Percentiles rank a stretch among this genome's conserved stretches.
phyloP scores from a whole-genome alignment of 1,140 invertebrate genomes.

The Pseudomyrmex pallidus region DNA sequence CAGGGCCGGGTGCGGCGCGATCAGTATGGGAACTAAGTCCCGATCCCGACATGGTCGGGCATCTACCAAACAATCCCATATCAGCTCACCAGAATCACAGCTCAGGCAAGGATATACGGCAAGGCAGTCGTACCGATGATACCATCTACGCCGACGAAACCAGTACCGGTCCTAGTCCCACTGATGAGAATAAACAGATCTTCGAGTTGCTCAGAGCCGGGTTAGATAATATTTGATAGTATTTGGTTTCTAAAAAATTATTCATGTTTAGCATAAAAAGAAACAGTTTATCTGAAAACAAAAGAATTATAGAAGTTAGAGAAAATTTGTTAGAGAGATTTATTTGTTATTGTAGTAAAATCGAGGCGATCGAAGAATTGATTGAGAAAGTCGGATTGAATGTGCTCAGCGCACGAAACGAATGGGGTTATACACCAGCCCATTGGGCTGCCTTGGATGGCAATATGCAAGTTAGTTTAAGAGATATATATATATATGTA shows the following conservation, averaged over 20 bases:
- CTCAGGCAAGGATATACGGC: slow-evolving; percentile 63
- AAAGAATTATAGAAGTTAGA: background rate
- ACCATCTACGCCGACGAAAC: slow-evolving; percentile 82
- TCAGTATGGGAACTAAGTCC: slow-evolving; percentile 92
- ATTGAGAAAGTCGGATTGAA: slow-evolving; percentile 91
- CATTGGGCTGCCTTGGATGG: slow-evolving; percentile 97
- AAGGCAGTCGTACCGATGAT: slow-evolving; percentile 79
- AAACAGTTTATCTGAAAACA: background rate
- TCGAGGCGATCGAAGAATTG: slow-evolving; percentile 90
- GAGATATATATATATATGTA: no score
- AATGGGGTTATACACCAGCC: slow-evolving; percentile 96
- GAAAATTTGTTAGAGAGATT: background rate
- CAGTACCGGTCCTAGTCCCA: slow-evolving; percentile 77
- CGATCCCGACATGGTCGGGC: slow-evolving; percentile 85
- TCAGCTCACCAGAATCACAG: slow-evolving; percentile 84
- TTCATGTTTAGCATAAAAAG: background rate
- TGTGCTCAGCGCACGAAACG: slow-evolving; percentile 91
- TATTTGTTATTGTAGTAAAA: slow-evolving; percentile 85
- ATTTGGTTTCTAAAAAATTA: background rate
- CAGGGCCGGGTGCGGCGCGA: slow-evolving; percentile 93
- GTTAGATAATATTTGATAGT: slow-evolving; percentile 64
- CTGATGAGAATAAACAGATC: slow-evolving; percentile 80
- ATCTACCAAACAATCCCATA: slow-evolving; percentile 87
- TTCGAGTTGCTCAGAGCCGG: slow-evolving; percentile 83
- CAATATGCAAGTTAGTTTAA: slow-evolving; percentile 88